Percentiles rank a stretch among this genome's conserved stretches.
Evolutionary conservation across 1,140 invertebrate species (phyloP).

Genomic region (Rhopalosiphum padi): DNA sequence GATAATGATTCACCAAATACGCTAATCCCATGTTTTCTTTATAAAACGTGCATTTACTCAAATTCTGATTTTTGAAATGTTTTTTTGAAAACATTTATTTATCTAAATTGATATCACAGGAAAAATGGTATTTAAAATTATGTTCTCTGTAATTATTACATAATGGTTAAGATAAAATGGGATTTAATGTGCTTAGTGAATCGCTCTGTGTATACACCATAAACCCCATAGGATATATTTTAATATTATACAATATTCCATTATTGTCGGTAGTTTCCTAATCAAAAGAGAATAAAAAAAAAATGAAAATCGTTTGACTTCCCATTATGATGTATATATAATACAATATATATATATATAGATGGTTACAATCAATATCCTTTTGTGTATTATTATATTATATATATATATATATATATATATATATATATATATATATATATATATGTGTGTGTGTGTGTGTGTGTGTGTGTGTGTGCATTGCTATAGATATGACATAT

Average conservation of each 20-base stretch:
- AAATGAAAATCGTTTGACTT: slow-evolving; percentile 11
- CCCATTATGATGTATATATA: neutral
- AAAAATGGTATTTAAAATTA: neutral
- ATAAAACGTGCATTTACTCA: no score
- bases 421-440: no score
- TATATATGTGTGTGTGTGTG: no score
- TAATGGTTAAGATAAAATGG: neutral
- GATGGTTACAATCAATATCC: neutral
- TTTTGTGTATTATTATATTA: neutral
- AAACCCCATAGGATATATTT: neutral
- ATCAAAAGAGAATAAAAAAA: slow-evolving; percentile 9
- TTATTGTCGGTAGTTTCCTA: neutral
- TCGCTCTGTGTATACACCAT: neutral
- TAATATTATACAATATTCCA: slow-evolving; percentile 2
- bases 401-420: no score
- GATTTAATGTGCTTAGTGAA: neutral
- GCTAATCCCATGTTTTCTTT: no score
- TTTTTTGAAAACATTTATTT: neutral
- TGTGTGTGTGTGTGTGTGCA: no score
- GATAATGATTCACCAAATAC: neutral
- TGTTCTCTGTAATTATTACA: no score
- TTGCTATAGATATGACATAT: neutral
- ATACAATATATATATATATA: neutral
- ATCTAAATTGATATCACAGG: neutral
- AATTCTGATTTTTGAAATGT: no score